Evolutionary conservation across 2,888 invertebrate genomes (phyloP), one percentile per base, ranked within the genome.

Genomic region (Cataglyphis altisquamis): DNA sequence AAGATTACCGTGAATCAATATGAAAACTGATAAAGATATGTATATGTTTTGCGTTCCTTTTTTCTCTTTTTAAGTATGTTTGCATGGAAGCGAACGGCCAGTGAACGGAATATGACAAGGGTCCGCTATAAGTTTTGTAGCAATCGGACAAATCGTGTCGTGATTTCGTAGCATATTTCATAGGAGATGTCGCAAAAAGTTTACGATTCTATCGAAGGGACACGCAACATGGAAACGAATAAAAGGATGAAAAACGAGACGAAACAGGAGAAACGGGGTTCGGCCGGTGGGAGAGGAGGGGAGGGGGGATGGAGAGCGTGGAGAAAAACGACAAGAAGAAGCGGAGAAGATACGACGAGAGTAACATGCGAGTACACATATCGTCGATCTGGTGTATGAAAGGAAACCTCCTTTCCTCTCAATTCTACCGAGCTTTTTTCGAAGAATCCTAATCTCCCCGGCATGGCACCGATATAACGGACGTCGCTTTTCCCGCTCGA

Each of bases 371-470:
- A 67, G 63, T n/a, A 32, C 55, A 72, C 73, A 67, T 68, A 87
- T 83, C 62, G 63, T 36, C 74, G 48, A 72, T 78, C 66, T 63
- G 62, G 36, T 21, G 73, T 21, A 67, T 62, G 62, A 77, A 87
- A 85, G 75, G 62, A 62, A 66, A 62, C 77, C 39, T n/a, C 64
- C 68, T 62, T 66, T 52, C 67, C 70, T 60, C 72, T 60, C 72
- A 84, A 72, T 80, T 86, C 52, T 36, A 18, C 60, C 62, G 36
- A 29, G 57, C 62, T 29, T 74, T 18, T 52, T 41, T 70, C 6
- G 39, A 80, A 81, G 83, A 75, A 85, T 88, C 83, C 86, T 89
- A 90, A 89, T 90, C 87, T 89, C 74, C 83, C 57, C 67, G 83
- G 86, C 74, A 70, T 62, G 18, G 64, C 41, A 72, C 32, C 75